Evolutionary conservation across 2,888 invertebrate genomes (phyloP).

Genomic region (Esperia sulphurella): DNA sequence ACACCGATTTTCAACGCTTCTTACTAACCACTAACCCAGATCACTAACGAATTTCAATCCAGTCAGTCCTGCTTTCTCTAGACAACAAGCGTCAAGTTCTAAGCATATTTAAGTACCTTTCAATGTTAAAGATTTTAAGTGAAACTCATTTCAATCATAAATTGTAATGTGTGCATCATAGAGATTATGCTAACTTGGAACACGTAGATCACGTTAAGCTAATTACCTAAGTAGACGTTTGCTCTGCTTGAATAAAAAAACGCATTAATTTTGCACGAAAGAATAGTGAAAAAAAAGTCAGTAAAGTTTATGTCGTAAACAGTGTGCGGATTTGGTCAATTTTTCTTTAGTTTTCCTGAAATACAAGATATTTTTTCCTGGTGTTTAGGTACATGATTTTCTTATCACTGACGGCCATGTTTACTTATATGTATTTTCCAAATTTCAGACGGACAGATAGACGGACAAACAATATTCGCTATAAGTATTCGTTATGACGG

Average conservation of each 20-base stretch:
- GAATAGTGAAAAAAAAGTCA: slow-evolving; percentile 18
- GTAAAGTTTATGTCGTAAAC: too few species aligned
- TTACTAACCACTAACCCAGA: neutral
- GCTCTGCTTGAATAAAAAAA: slow-evolving; percentile 2
- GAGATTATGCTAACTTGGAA: neutral
- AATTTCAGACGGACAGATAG: too few species aligned
- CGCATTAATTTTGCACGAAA: slow-evolving; percentile 11
- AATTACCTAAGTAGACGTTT: neutral
- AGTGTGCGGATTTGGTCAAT: too few species aligned
- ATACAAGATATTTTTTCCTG: too few species aligned
- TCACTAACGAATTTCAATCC: neutral
- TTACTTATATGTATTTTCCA: too few species aligned
- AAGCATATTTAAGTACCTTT: neutral
- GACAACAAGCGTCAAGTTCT: slow-evolving; percentile 10
- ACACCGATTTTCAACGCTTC: too few species aligned
- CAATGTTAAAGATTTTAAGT: neutral
- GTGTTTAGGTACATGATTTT: too few species aligned
- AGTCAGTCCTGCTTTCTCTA: slow-evolving; percentile 29
- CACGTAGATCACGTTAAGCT: slow-evolving; percentile 5
- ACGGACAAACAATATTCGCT: too few species aligned
- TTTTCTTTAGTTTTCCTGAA: too few species aligned
- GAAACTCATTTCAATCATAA: neutral
- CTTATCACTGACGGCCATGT: too few species aligned
- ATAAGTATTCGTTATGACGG: too few species aligned
- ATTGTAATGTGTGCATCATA: too few species aligned